Evolutionary conservation across 2,797 vertebrate genomes (phyloP).

Genomic region (Chaetodon trifasciatus): DNA sequence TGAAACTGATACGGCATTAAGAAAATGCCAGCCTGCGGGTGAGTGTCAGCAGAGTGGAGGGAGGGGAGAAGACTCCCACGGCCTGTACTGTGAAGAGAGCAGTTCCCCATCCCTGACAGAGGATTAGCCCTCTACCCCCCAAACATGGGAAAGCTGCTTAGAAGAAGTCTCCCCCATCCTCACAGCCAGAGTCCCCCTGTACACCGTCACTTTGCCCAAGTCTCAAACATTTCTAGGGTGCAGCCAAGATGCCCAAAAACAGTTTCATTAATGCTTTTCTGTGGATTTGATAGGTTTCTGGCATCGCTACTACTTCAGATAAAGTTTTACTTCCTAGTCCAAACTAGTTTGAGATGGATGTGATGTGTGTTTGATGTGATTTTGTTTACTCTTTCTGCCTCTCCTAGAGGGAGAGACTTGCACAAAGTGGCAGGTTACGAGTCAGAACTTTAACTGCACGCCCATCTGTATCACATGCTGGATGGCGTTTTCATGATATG

Average conservation of each 20-base stretch:
- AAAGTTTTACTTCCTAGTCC: slow-evolving; percentile 77
- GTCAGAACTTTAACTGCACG: slow-evolving; percentile 69
- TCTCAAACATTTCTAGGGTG: slow-evolving; percentile 76
- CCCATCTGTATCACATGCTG: slow-evolving; percentile 58
- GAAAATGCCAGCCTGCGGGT: slow-evolving; percentile 86
- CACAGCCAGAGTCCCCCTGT: slow-evolving; percentile 79
- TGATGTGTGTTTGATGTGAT: slow-evolving; percentile 82
- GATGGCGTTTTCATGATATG: slow-evolving; percentile 59
- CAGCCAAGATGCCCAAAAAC: slow-evolving; percentile 84
- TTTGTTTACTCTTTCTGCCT: slow-evolving; percentile 71
- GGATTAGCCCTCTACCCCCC: slow-evolving; percentile 87
- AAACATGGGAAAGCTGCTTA: slow-evolving; percentile 88
- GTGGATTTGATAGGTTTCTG: slow-evolving; percentile 83
- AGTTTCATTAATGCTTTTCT: slow-evolving; percentile 82
- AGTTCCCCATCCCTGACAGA: slow-evolving; percentile 86
- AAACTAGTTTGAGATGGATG: slow-evolving; percentile 80
- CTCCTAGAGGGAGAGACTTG: slow-evolving; percentile 71
- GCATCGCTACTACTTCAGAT: slow-evolving; percentile 76
- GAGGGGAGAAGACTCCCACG: slow-evolving; percentile 86
- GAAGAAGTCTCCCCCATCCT: slow-evolving; percentile 80
- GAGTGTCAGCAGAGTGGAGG: slow-evolving; percentile 82
- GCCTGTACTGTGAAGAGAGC: slow-evolving; percentile 82
- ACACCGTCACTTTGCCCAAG: slow-evolving; percentile 79
- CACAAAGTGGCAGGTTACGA: slow-evolving; percentile 70
- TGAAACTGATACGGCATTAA: slow-evolving; percentile 89